Evolutionary conservation across 1,140 invertebrate genomes (phyloP), one percentile per base, ranked within the genome.

Genomic region (Eurytemora carolleeae): DNA sequence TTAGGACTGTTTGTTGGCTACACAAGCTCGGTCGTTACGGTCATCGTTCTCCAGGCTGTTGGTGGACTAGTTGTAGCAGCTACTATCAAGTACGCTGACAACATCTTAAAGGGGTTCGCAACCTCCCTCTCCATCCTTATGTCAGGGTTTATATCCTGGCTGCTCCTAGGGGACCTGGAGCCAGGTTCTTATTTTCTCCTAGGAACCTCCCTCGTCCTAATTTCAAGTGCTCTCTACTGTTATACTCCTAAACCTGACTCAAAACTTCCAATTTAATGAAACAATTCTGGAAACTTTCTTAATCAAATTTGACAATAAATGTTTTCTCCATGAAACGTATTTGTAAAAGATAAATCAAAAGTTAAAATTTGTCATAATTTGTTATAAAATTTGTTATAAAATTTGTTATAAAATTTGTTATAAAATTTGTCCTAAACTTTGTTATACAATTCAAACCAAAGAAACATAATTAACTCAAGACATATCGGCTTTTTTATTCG

Each of bases 31-130:
- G 25, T 24, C 2, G 31, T 15, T 1, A 19, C 21, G 15, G 17
- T 64, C 23, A 21, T 1, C 18, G 17, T 55, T 52, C 63, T 66
- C 53, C 64, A 70, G 67, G 69, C 68, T 24, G 57, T 65, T 44
- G 68, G 69, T 31, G 69, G 69, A 16, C 61, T 70, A 22, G 63
- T 68, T 19, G 74, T 76, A n/a, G 75, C 76, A 16, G 70, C 75
- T 19, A 75, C 76, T 3, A 76, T 79, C 60, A 78, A 79, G 68
- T 79, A 77, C 66, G 76, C 76, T 3, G 76, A 78, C 65, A 78
- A 79, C 64, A 79, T 78, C 65, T 65, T 78, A 20, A 78, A 78
- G 67, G 76, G 76, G 2, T 78, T 76, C 69, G 72, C 79, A 58
- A 74, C 75, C 22, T 77, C 76, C 18, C 67, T 79, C 31, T 76